Base-by-base conservation (phyloP, 2,113 vertebrate species). In the Dissostichus mawsoni region DNA sequence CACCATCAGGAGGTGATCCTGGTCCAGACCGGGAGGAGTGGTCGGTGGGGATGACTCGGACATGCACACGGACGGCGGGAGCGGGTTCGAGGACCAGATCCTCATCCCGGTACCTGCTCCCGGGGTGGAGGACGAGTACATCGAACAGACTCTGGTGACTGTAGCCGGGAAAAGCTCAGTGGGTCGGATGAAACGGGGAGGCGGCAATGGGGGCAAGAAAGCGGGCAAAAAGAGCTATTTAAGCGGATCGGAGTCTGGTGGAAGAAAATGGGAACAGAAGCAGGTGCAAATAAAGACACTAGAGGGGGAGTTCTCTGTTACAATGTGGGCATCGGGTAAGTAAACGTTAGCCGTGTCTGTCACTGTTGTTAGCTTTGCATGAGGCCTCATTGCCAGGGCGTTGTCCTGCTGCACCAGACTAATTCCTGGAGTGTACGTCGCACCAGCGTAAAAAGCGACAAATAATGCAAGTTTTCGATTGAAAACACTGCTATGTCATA, bases 251-350 rank as follows among this genome's bases (percentile, higher is more conserved):
- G 97, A 98, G 87, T 92, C 95, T 23, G 94, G 95, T 57, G 97
- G 94, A 77, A 96, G 98, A 92, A 98, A 98, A 96, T 98, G 98
- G 98, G 98, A 99, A 90, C 97, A 99, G 95, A 99, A 99, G 93
- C 97, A 99, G 94, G 97, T 99, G 93, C 97, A 99, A 92, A 99
- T 99, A 96, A 99, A 99, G 96, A 98, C 98, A 84, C 95, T 98
- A 95, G 98, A 99, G 90, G 97, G 98, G 88, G 98, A 99, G 89
- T 99, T 99, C 89, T 99, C 97, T 63, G 98, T 99, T 84, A 98
- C 97, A 76, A 99, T 99, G 97, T 99, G 98, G 98, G 97, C 97
- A 78, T 98, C 98, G 94, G 98, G 96, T 97, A 89, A 96, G 96
- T 94, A 88, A 67, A 70, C 78, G 73, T 50, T 12, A 56, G 75